Conservation (phyloP, 2,113 vertebrate genomes). For the Pelvicachromis taeniatus region DNA sequence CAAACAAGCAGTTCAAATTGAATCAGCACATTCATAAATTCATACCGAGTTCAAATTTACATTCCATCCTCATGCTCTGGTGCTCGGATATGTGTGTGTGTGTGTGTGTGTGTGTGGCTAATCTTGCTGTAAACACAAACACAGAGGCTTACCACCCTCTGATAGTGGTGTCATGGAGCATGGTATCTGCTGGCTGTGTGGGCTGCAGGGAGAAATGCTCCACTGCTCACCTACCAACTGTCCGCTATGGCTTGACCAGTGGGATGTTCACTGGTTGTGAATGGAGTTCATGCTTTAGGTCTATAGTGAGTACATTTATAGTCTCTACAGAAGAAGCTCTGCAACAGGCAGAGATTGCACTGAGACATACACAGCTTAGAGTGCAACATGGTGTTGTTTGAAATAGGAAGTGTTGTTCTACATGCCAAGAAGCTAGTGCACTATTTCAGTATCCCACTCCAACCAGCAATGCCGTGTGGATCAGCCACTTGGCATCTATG, state of each 20-base stretch:
- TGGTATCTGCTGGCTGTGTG: conserved; percentile 8
- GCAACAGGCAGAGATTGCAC: not conserved
- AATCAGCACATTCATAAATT: conserved; percentile 48
- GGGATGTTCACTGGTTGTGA: not conserved
- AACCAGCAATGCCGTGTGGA: not conserved
- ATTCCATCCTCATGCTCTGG: conserved; percentile 16
- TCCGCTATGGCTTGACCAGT: not conserved
- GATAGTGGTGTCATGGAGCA: conserved; percentile 36
- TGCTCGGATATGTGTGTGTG: not conserved
- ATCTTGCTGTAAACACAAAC: conserved; percentile 55
- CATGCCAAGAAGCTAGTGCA: not conserved
- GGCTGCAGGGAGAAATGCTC: conserved; percentile 11
- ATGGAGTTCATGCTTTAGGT: not conserved
- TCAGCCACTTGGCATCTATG: fast-evolving
- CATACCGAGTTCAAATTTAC: conserved; percentile 38
- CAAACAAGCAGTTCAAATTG: conserved; percentile 44
- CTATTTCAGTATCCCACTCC: not conserved
- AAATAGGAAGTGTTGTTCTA: not conserved
- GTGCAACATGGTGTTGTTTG: not conserved
- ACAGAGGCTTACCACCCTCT: not conserved
- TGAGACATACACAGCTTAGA: not conserved
- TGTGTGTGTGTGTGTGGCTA: conserved; percentile 1
- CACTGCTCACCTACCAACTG: conserved; percentile 10
- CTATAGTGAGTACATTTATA: not conserved
- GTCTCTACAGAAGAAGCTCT: not conserved